Conservation (phyloP, 2,888 invertebrate species). For the Monochamus alternatus region DNA sequence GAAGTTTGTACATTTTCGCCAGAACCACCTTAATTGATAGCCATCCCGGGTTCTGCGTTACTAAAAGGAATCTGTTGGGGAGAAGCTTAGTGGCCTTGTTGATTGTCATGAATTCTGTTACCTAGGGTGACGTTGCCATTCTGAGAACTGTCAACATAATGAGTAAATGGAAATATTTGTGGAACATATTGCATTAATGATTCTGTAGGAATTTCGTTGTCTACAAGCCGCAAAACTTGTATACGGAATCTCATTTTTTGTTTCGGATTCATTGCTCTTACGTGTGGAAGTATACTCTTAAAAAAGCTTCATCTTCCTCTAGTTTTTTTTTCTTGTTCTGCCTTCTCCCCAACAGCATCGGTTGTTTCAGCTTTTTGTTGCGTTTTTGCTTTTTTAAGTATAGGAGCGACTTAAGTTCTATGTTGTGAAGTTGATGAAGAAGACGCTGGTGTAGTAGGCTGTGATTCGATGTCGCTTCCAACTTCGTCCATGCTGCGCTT, state of each 20-base stretch:
- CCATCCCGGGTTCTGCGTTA: background rate
- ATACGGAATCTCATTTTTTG: slow-evolving; percentile 8
- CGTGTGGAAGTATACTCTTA: slow-evolving; percentile 26
- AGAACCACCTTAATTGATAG: background rate
- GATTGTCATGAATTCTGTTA: background rate
- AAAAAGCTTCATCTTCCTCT: slow-evolving; percentile 33
- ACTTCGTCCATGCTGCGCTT: background rate
- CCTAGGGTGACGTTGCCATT: slow-evolving; percentile 11
- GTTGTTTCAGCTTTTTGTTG: slow-evolving; percentile 13
- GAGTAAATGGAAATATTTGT: slow-evolving; percentile 17
- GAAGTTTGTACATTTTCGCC: background rate
- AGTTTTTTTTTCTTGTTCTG: slow-evolving; percentile 26
- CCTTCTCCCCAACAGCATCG: slow-evolving; percentile 27
- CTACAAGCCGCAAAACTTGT: background rate
- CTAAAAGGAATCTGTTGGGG: background rate
- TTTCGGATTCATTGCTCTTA: slow-evolving; percentile 28
- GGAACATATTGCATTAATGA: slow-evolving; percentile 19
- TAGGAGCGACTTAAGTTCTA: background rate
- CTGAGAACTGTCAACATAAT: slow-evolving; percentile 23
- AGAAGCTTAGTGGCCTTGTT: slow-evolving; percentile 12
- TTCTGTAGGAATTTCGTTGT: slow-evolving; percentile 1
- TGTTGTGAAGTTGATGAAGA: background rate
- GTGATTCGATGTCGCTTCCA: background rate
- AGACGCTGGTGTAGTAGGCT: background rate
- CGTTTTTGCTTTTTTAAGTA: background rate